These are phyloP conservation scores for Chauna torquata DNA, from an alignment of 2,113 vertebrate genomes.

Conservation along the genomic window DNA sequence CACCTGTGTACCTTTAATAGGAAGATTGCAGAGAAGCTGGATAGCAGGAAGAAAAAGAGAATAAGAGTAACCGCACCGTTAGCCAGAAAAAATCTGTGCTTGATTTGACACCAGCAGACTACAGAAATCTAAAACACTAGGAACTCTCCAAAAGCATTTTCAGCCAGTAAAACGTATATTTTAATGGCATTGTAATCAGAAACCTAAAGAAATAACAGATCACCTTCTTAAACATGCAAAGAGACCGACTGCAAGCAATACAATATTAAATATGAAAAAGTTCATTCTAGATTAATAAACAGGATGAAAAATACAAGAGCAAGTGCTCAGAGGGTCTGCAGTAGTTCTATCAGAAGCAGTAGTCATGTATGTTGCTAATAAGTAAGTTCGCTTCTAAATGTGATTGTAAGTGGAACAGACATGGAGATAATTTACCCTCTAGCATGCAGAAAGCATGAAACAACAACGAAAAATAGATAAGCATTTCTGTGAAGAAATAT, in stretches of 20 bases:
- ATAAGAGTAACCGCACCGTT: background rate
- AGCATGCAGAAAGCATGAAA: conserved; percentile 26
- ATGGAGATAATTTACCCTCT: conserved; percentile 45
- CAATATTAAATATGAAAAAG: background rate
- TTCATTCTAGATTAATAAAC: conserved; percentile 41
- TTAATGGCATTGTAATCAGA: background rate
- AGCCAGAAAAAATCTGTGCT: background rate
- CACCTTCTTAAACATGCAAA: background rate
- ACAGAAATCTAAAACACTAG: background rate
- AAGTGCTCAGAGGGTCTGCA: background rate
- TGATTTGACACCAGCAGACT: background rate
- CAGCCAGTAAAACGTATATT: background rate
- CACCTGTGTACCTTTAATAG: background rate
- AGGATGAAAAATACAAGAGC: conserved; percentile 15
- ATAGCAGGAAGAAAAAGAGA: background rate
- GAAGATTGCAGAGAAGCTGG: background rate
- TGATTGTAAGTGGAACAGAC: conserved; percentile 56
- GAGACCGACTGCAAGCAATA: conserved; percentile 4
- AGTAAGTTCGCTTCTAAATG: conserved; percentile 3
- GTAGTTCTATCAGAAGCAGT: background rate
- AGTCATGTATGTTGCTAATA: conserved; percentile 23
- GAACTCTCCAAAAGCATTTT: background rate
- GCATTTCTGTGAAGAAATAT: conserved; percentile 7
- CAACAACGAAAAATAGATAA: background rate
- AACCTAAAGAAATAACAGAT: background rate